Evolutionary conservation across 2,797 vertebrate genomes (phyloP), one percentile per base, ranked within the genome.

Genomic region (Emydoidea blandingii): DNA sequence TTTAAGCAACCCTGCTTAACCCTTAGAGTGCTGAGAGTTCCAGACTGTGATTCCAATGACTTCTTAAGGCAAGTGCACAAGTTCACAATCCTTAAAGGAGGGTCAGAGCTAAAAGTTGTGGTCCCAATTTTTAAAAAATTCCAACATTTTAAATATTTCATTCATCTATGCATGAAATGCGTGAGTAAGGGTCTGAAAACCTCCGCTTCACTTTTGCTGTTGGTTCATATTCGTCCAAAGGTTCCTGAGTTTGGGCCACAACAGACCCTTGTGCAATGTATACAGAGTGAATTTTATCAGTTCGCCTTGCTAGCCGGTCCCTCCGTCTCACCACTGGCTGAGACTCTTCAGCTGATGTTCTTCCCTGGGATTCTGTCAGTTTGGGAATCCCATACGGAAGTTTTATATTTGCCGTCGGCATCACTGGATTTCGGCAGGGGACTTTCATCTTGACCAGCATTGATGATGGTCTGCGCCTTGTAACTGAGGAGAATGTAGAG

Each of bases 281-380:
- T 37, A 99, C 96, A 2, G 99, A 99, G 91, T 99, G 99, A 85
- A 99, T 98, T 97, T 98, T 98, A 98, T 99, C 99, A 74, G 98
- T 99, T 79, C 99, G 98, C 85, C 98, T 98, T 4, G 98, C 98
- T 0, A 98, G 98, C 11, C 98, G 98, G 89, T 99, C 99, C 80
- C 98, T 98, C 83, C 97, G 97, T 96, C 95, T 98, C 92, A 98
- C 87, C 1, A 47, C 84, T 14, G 34, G 19, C 47, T 89, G 83
- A 87, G 94, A 86, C 31, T 97, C 91, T 59, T 50, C 79, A 6
- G 88, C 82, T 0, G 81, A 91, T 84, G 89, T 5, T 94, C 94
- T 68, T 81, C 95, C 95, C 74, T 97, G 83, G 68, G 94, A 74
- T 91, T 98, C 97, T 6, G 94, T 93, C n/a, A 96, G 82, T 29